These are phyloP conservation scores for Rhabdomys pumilio DNA, from an alignment of 2,797 vertebrate species.

Conservation along the genomic window DNA sequence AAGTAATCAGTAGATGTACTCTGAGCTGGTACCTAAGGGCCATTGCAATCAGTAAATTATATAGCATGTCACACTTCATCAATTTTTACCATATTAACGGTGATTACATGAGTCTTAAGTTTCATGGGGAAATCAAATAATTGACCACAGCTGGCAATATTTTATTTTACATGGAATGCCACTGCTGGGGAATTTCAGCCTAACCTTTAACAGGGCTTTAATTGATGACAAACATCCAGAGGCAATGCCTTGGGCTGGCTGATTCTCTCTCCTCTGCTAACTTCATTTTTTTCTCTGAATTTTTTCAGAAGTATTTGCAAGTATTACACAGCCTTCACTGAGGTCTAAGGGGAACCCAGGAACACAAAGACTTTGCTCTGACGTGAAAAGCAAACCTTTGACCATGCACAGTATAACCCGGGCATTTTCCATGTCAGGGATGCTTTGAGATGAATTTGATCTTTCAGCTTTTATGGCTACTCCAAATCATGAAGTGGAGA, in stretches of 20 bases:
- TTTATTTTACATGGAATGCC: conserved; percentile 72
- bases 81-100: conserved; percentile 81
- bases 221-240: conserved; percentile 73
- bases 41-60: conserved; percentile 85
- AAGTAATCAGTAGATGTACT: conserved; percentile 71
- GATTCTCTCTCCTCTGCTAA: conserved; percentile 55
- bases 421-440: neutral
- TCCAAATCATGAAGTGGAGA: conserved; percentile 57
- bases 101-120: conserved; percentile 84
- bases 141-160: conserved; percentile 86
- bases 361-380: conserved; percentile 35
- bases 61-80: conserved; percentile 74
- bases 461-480: conserved; percentile 59
- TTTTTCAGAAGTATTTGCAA: conserved; percentile 55
- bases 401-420: neutral
- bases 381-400: conserved; percentile 46
- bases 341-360: neutral
- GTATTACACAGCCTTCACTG: neutral
- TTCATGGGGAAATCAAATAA: conserved; percentile 84
- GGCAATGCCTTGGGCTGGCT: conserved; percentile 57
- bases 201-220: conserved; percentile 77
- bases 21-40: conserved; percentile 49
- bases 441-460: conserved; percentile 61
- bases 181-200: conserved; percentile 75
- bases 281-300: conserved; percentile 30